These are phyloP conservation scores for Drosophila falleni DNA, from an alignment of 2,888 invertebrate genomes.

Conservation along the genomic window DNA sequence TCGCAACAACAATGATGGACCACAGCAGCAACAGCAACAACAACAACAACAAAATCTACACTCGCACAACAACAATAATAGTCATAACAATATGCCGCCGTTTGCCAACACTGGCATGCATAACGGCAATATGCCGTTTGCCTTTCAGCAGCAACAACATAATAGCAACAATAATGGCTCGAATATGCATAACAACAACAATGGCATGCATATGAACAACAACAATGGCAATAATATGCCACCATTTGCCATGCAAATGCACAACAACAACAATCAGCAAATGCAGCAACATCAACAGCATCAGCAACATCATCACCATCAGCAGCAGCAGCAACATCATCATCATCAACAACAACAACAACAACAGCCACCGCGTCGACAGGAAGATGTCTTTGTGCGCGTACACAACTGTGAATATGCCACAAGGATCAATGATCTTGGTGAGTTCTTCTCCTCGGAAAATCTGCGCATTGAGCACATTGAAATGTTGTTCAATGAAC, in stretches of 20 bases:
- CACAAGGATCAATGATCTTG: constrained; percentile 91
- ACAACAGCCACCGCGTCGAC: constrained; percentile 31
- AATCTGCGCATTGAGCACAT: constrained; percentile 91
- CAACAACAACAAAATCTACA: constrained; percentile 23
- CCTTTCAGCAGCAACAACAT: constrained; percentile 37
- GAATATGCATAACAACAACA: constrained; percentile 24
- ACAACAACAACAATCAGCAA: constrained; percentile 19
- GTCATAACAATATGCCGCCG: constrained; percentile 25
- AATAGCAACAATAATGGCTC: constrained; percentile 17
- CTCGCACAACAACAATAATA: constrained; percentile 28
- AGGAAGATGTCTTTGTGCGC: constrained; percentile 88
- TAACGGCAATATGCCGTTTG: constrained; percentile 36
- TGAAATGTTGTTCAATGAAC: constrained; percentile 90
- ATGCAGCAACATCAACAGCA: constrained; percentile 4
- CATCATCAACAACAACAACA: constrained; percentile 9
- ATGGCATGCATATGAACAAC: constrained; percentile 25
- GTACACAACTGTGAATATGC: constrained; percentile 91
- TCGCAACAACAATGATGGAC: constrained; percentile 38
- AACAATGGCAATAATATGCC: constrained; percentile 36
- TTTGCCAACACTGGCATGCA: constrained; percentile 31
- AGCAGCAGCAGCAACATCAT: constrained; percentile 21
- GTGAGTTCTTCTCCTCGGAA: constrained; percentile 92
- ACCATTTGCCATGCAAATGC: constrained; percentile 37
- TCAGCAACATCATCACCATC: constrained; percentile 19
- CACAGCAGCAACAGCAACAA: constrained; percentile 37